These are phyloP conservation scores for Lordiphosa stackelbergi DNA, from an alignment of 1,140 invertebrate species.

Conservation along the genomic window DNA sequence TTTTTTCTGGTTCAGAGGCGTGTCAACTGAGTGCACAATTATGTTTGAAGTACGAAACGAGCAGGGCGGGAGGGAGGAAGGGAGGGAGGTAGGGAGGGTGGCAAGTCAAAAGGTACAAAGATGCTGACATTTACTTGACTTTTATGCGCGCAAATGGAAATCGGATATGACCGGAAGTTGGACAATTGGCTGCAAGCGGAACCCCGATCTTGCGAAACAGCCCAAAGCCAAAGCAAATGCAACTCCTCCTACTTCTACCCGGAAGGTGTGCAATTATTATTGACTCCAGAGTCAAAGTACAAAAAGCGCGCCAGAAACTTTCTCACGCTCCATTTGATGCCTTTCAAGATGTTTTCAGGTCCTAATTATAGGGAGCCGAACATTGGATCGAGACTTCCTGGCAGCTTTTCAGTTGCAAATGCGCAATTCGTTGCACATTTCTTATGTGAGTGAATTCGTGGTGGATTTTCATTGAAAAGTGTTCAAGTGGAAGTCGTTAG, in stretches of 20 bases:
- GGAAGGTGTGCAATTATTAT: slow-evolving; percentile 61
- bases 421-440: slow-evolving; percentile 72
- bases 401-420: slow-evolving; percentile 55
- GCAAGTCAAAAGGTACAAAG: slow-evolving; percentile 31
- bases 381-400: slow-evolving; percentile 17
- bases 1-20: slow-evolving; percentile 41
- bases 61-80: slow-evolving; percentile 12
- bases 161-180: slow-evolving; percentile 64
- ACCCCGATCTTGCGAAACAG: slow-evolving; percentile 16
- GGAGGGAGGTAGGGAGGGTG: slow-evolving; percentile 15
- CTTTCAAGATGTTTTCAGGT: slow-evolving; percentile 20
- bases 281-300: slow-evolving; percentile 40
- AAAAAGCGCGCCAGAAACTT: slow-evolving; percentile 70
- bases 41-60: slow-evolving; percentile 15
- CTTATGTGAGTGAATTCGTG: slow-evolving; percentile 18
- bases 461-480: slow-evolving; percentile 69
- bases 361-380: slow-evolving; percentile 20
- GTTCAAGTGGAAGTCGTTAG: slow-evolving; percentile 71
- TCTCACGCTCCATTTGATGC: slow-evolving; percentile 62
- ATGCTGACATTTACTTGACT: slow-evolving; percentile 68
- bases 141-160: slow-evolving; percentile 48
- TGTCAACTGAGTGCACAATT: slow-evolving; percentile 64
- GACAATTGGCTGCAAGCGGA: slow-evolving; percentile 60
- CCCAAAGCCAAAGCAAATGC: slow-evolving; percentile 10
- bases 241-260: slow-evolving; percentile 12